Evolutionary conservation across 2,113 vertebrate genomes (phyloP), one percentile per base, ranked within the genome.

Genomic region (Perca fluviatilis): DNA sequence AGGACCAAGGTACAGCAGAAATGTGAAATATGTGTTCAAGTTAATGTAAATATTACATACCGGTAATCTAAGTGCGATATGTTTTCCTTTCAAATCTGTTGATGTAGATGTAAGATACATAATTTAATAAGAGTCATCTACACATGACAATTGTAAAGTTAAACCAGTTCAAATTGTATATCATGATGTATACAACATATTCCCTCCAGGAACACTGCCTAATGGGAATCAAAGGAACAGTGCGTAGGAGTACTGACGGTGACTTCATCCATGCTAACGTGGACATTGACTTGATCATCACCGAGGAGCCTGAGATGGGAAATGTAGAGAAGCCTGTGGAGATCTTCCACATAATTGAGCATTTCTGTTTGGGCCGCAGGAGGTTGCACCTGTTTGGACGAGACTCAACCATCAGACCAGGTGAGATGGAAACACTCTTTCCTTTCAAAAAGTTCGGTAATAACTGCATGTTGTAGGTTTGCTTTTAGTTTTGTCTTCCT

Each of bases 201-300:
- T 81, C 25, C 6, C 40, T 56, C 19, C 58, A 99, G 98, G 98
- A 99, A 78, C 98, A 99, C 85, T 99, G 98, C 91, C 96, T 99
- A 16, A 99, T 99, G 98, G 98, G 98, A 62, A 99, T 99, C 86
- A 99, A 98, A 91, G 98, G 98, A 65, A 99, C 98, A 0, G 98
- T 99, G 53, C 96, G 97, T 6, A 95, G 98, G 70, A 99, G 98
- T 79, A 98, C 96, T 0, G 98, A 99, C 0, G 98, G 98, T 0
- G 98, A 99, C 90, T 99, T 99, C 92, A 99, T 99, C 89, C 98
- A 99, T 14, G 97, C 98, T 30, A 99, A 99, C 2, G 98, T 99
- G 2, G 98, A 99, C 85, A 99, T 99, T 66, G 98, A 99, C 92
- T 94, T 99, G 33, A 99, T 99, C 84, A 99, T 99, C 85, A 99